A percentile compares a stretch with the other conserved stretches of the same genome.
phyloP scores from a whole-genome alignment of 2,113 vertebrate species.

The Noturus placidus region DNA sequence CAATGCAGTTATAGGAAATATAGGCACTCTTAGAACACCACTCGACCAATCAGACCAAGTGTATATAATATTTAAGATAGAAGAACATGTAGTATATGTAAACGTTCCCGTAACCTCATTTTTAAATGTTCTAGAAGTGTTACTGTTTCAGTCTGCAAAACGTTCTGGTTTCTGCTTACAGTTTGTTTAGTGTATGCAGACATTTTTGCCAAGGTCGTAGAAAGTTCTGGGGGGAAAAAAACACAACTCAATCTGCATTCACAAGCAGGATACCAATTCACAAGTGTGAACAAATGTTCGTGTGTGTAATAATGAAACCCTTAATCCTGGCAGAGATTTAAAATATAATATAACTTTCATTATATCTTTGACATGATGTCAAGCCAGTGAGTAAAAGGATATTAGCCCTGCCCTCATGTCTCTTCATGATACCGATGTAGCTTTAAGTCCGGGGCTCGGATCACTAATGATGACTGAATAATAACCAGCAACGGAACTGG shows the following conservation, averaged over 20 bases:
- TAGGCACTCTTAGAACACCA: too few species aligned
- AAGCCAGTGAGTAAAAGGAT: background rate
- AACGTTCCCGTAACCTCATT: background rate
- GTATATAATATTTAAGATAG: background rate
- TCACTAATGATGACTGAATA: background rate
- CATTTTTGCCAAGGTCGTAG: background rate
- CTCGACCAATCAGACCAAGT: too few species aligned
- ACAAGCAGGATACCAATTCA: background rate
- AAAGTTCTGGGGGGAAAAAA: background rate
- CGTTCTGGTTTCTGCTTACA: background rate
- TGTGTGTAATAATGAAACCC: background rate
- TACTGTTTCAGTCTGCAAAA: background rate
- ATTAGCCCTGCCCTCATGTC: background rate
- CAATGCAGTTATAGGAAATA: too few species aligned
- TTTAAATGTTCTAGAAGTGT: background rate
- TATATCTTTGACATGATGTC: background rate
- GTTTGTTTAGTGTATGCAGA: background rate
- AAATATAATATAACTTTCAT: background rate
- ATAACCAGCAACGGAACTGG: background rate
- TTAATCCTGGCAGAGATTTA: background rate
- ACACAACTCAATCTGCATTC: background rate
- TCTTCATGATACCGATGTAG: background rate
- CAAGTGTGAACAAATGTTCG: background rate
- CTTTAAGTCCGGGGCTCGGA: background rate
- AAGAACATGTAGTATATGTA: background rate